phyloP scores from a whole-genome alignment of 2,888 invertebrate species.

The Anthrax anthrax region DNA sequence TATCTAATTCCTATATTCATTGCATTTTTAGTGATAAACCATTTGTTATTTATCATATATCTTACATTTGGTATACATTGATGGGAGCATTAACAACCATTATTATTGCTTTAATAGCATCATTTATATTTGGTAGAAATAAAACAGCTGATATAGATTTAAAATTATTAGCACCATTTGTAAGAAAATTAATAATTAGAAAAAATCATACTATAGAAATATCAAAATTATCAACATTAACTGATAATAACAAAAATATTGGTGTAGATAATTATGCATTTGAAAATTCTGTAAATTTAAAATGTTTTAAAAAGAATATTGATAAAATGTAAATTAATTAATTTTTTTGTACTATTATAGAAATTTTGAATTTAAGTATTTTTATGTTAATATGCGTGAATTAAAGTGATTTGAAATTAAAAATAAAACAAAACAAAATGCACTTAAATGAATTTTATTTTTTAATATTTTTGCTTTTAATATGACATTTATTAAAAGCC shows the following conservation, averaged over 20 bases:
- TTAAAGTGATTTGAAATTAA: no score
- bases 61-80: slow-evolving; percentile 66
- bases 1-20: no score
- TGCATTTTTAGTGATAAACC: slow-evolving; percentile 10
- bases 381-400: no score
- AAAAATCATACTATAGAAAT: not conserved
- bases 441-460: no score
- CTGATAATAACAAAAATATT: not conserved
- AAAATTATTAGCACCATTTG: slow-evolving; percentile 52
- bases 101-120: slow-evolving; percentile 38
- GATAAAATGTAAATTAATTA: not conserved
- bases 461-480: no score
- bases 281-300: not conserved
- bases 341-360: no score
- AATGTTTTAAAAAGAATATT: not conserved
- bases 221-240: not conserved
- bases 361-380: no score
- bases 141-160: slow-evolving; percentile 42
- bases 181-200: slow-evolving; percentile 38
- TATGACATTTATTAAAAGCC: no score
- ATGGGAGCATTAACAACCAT: slow-evolving; percentile 44
- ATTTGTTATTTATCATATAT: slow-evolving; percentile 48
- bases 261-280: not conserved
- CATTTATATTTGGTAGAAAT: slow-evolving; percentile 37
- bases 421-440: no score